Evolutionary conservation across 2,888 invertebrate genomes (phyloP), one percentile per base, ranked within the genome.

Genomic region (Lithophane semibrunnea): DNA sequence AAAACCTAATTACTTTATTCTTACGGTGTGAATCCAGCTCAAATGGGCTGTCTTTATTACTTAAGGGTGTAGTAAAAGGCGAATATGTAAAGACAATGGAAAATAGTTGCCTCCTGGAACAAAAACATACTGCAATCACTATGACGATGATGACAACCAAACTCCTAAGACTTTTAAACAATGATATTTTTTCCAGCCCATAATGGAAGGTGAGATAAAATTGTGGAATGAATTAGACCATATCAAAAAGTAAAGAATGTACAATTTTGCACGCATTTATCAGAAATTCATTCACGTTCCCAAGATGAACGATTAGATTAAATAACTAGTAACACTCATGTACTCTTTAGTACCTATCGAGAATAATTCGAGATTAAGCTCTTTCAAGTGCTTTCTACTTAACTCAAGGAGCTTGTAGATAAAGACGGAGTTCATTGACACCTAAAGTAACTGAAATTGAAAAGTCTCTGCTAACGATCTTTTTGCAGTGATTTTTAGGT

Each of bases 241-340:
- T 65, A 60, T 52, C 12, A 58, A 47, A 52, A 66, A 56, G 24
- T 16, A 29, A 13, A 21, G 44, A 67, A 77, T 58, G 58, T 60
- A 47, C 52, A 58, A 75, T 58, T 64, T 52, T 18, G 67, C 63
- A 68, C 49, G 52, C 52, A 58, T 63, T 75, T 73, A 80, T 80
- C 63, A 70, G 24, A 76, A 75, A 72, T 54, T 80, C 29, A 70
- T 70, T 73, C 80, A 65, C 56, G 60, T 83, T 67, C 16, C 61
- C 44, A 84, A 75, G 75, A 76, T 63, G 12, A 63, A 52, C n/a
- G 80, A 84, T 84, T 66, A 80, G 75, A 79, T 84, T 75, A 83
- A 75, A 75, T 69, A 67, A 67, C 54, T 84, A 73, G 61, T 58
- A 65, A n/a, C 66, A 83, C 73, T 84, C 61, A 37, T 77, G 58